Evolutionary conservation across 2,888 invertebrate species (phyloP), one percentile per base, ranked within the genome.

Genomic region (Cheilosia scutellata): DNA sequence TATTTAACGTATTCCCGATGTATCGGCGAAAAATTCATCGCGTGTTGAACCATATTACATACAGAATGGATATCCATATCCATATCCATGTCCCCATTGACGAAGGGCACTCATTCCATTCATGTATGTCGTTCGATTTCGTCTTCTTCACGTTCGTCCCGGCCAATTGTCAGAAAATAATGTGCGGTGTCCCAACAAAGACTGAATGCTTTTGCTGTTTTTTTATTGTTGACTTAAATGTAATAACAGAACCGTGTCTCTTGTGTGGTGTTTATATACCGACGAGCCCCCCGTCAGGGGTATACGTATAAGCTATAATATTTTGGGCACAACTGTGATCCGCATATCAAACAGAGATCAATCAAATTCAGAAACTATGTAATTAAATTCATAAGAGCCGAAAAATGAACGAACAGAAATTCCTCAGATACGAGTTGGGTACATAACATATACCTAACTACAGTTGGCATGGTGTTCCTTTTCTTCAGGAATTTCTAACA

Each of bases 261-360:
- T 37, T 49, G n/a, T 75, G 55, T 63, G 62, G 63, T 49, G 11
- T 42, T 11, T 58, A 42, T 37, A 4, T 6, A 31, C 29, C 42
- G 55, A 49, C 70, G 63, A 63, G 70, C 70, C 44, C 44, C 42
- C 60, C 77, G 42, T 27, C 5, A 7, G 31, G 40, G 37, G 44
- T 37, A 11, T 49, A n/a, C n/a, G 58, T 25, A 33, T 29, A 60
- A 33, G 9, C 72, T 44, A 5, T 13, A 51, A 1, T 9, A 37
- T 37, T 53, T 63, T 74, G 37, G 78, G 57, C 62, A 53, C 72
- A 44, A 27, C 75, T 86, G 84, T 80, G 84, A 86, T 75, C 76
- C 80, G 84, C 65, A 86, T 86, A 86, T 76, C 76, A 86, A 86
- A 66, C 66, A 80, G 80, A 86, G 80, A 86, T 79, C 84, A 86